phyloP scores from a whole-genome alignment of 1,140 invertebrate species.

The Drosophila lacertosa region DNA sequence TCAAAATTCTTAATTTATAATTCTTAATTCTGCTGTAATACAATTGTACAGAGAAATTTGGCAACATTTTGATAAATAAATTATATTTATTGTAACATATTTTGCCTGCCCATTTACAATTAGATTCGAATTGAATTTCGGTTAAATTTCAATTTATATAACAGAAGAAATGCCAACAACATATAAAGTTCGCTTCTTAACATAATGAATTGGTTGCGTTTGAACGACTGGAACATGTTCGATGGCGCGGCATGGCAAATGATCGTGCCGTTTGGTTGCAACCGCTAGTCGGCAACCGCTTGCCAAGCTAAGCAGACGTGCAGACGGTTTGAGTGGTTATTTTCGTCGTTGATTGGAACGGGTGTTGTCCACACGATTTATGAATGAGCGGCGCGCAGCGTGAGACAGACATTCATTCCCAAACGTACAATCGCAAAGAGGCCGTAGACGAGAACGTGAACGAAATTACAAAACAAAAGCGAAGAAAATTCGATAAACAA shows the following conservation, averaged over 20 bases:
- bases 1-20: no score
- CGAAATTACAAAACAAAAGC: conserved; percentile 63
- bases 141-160: no score
- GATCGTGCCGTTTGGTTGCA: conserved; percentile 39
- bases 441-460: conserved; percentile 58
- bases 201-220: background rate
- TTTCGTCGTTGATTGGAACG: conserved; percentile 33
- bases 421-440: conserved; percentile 24
- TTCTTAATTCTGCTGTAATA: no score
- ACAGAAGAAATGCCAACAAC: no score
- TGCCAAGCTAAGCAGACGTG: conserved; percentile 49
- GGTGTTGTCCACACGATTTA: conserved; percentile 50
- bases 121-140: no score
- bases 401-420: conserved; percentile 39
- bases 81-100: background rate
- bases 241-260: conserved; percentile 20
- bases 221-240: conserved; percentile 37
- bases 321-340: conserved; percentile 36
- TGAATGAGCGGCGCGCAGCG: conserved; percentile 63
- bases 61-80: no score
- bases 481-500: conserved; percentile 64
- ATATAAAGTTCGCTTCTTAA: conserved; percentile 1
- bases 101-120: no score
- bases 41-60: no score
- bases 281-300: conserved; percentile 49